These are phyloP conservation scores for Scophthalmus maximus DNA, from an alignment of 2,113 vertebrate species.

Conservation along the genomic window DNA sequence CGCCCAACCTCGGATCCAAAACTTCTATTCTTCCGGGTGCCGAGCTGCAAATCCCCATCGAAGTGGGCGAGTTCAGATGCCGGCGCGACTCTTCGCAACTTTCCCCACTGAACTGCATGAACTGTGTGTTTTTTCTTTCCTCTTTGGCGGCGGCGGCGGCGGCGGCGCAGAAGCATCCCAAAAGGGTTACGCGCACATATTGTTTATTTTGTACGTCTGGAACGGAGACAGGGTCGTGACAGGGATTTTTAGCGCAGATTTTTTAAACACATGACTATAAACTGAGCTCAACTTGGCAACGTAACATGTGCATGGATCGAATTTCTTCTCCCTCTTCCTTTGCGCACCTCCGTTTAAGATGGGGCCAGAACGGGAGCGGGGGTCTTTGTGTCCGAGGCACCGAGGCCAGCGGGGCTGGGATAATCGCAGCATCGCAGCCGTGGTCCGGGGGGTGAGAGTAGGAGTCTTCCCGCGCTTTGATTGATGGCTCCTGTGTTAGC, in stretches of 20 bases:
- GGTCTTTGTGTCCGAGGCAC: constrained; percentile 18
- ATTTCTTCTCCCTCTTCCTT: constrained; percentile 25
- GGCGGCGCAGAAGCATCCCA: constrained; percentile 26
- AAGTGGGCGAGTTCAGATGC: constrained; percentile 44
- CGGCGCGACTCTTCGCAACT: constrained; percentile 14
- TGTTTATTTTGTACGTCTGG: constrained; percentile 62
- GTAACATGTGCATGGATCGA: constrained; percentile 12
- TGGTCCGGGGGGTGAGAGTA: constrained; percentile 39
- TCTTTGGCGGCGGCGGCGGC: constrained; percentile 13
- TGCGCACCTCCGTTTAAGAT: constrained; percentile 13
- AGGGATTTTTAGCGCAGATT: constrained; percentile 10
- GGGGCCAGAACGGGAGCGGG: constrained; percentile 64
- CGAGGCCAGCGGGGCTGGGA: constrained; percentile 60
- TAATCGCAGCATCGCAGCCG: constrained; percentile 19
- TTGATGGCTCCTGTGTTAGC: constrained; percentile 56
- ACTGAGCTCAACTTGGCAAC: constrained; percentile 8
- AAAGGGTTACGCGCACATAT: background rate
- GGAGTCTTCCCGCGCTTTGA: constrained; percentile 57
- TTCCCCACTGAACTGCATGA: constrained; percentile 31
- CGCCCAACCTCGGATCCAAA: constrained; percentile 36
- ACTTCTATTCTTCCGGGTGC: constrained; percentile 28
- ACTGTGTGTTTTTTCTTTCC: constrained; percentile 25
- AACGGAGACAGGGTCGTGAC: constrained; percentile 43
- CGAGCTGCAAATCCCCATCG: constrained; percentile 42
- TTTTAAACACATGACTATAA: constrained; percentile 43